Evolutionary conservation across 2,113 vertebrate species (phyloP), one percentile per base, ranked within the genome.

Genomic region (Protobothrops mucrosquamatus): DNA sequence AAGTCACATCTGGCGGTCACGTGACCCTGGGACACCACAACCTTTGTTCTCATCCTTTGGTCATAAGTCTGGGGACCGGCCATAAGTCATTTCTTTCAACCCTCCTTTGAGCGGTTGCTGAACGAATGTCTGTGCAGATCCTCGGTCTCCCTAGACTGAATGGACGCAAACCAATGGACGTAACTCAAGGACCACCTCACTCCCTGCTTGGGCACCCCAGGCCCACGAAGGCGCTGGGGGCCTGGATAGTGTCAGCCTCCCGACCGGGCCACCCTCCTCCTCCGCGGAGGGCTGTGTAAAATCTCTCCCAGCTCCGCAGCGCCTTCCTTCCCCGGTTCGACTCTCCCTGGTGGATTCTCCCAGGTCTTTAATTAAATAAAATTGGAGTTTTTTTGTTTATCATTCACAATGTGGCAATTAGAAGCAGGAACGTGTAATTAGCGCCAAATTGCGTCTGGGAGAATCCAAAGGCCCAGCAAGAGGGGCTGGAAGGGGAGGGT

Each of bases 281-380:
- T 54, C 92, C 26, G 23, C 4, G 2, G 23, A 64, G 43, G 8
- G 15, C 61, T 3, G 3, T 59, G 8, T 4, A 46, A 48, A 0
- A 24, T 61, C 24, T 52, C 29, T 24, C 9, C 9, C 8, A 7
- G 3, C 48, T 5, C 85, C 59, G 6, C 48, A 51, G 48, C 9
- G 9, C 10, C 51, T 69, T 55, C 12, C n/a, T n/a, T n/a, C n/a
- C n/a, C 22, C 56, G 34, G 8, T 29, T 15, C 9, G 2, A 55
- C 56, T 2, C 85, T 64, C 92, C 92, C 89, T 48, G 34, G 85
- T 93, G 92, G 69, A 89, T 92, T 93, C 85, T 87, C 22, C 81
- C 85, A 87, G 85, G 89, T 87, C 89, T 90, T 93, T 91, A 93
- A 93, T 93, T 91, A 93, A 93, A 93, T 93, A 93, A 93, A 91